These are phyloP conservation scores for Neomorphus geoffroyi DNA, from an alignment of 2,797 vertebrate species.

Conservation along the genomic window DNA sequence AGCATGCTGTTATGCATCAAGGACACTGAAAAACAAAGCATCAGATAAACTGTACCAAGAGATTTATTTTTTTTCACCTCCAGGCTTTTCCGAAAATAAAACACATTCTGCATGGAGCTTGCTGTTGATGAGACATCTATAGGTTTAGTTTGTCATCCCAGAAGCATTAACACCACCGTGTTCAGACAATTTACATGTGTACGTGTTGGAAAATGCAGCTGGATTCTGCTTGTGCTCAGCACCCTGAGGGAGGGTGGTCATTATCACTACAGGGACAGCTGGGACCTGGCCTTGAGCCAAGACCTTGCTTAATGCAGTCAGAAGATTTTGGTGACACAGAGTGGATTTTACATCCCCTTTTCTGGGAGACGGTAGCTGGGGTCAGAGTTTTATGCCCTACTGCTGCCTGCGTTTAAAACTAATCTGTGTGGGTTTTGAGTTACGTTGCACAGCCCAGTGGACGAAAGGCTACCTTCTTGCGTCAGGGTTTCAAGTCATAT, in stretches of 20 bases:
- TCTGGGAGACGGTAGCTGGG: not conserved
- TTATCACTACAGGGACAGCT: conserved; percentile 10
- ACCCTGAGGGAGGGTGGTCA: not conserved
- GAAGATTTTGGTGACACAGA: not conserved
- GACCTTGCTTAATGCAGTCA: not conserved
- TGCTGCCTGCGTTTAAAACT: not conserved
- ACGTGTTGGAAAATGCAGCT: not conserved
- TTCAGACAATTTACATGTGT: not conserved
- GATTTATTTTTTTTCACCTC: not conserved
- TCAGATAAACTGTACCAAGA: conserved; percentile 37
- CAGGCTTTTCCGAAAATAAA: conserved; percentile 9
- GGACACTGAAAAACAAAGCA: conserved; percentile 52
- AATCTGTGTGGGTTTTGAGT: not conserved
- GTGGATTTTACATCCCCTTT: not conserved
- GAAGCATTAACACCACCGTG: not conserved
- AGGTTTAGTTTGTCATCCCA: not conserved
- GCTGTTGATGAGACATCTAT: not conserved
- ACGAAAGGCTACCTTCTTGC: not conserved
- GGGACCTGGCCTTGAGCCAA: conserved; percentile 36
- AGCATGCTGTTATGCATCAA: conserved; percentile 52
- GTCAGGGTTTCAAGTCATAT: not conserved
- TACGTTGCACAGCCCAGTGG: not conserved
- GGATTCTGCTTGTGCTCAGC: conserved; percentile 1
- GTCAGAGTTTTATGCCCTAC: not conserved
- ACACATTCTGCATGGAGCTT: not conserved